phyloP scores from a whole-genome alignment of 2,888 invertebrate genomes.

The Conomelus anceps region DNA sequence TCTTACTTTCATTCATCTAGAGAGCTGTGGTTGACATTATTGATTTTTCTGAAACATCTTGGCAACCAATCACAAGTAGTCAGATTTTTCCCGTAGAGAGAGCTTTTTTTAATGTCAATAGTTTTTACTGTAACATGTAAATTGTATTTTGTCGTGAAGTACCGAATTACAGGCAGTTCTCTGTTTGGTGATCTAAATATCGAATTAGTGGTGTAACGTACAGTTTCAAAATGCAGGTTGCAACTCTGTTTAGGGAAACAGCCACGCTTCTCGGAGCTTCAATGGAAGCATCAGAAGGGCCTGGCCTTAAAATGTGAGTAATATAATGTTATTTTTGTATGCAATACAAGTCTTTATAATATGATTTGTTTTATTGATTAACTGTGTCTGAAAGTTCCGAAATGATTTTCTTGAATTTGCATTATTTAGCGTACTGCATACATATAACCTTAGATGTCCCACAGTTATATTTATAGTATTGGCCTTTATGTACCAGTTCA shows the following conservation, averaged over 20 bases:
- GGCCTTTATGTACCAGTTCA: background rate
- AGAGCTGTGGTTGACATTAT: constrained; percentile 41
- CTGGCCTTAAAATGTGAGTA: constrained; percentile 39
- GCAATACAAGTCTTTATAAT: constrained; percentile 11
- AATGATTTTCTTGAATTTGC: background rate
- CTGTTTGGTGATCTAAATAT: constrained; percentile 8
- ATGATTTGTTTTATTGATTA: background rate
- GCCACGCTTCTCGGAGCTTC: constrained; percentile 58
- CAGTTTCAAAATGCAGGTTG: constrained; percentile 53
- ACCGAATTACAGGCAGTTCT: constrained; percentile 19
- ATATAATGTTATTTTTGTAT: constrained; percentile 13
- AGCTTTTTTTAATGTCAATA: constrained; percentile 29
- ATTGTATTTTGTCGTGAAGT: constrained; percentile 22
- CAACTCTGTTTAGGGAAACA: constrained; percentile 60
- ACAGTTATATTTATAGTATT: background rate
- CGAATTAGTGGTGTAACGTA: constrained; percentile 21
- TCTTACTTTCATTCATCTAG: constrained; percentile 28
- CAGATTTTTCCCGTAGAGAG: constrained; percentile 33
- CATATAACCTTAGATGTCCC: background rate
- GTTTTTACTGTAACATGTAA: constrained; percentile 23
- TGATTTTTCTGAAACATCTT: constrained; percentile 54
- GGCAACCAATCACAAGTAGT: constrained; percentile 36
- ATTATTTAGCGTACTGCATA: background rate
- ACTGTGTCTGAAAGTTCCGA: background rate
- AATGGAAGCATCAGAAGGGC: constrained; percentile 44